Conservation (phyloP, 1,140 invertebrate species). For the Drosophila sulfurigaster region DNA sequence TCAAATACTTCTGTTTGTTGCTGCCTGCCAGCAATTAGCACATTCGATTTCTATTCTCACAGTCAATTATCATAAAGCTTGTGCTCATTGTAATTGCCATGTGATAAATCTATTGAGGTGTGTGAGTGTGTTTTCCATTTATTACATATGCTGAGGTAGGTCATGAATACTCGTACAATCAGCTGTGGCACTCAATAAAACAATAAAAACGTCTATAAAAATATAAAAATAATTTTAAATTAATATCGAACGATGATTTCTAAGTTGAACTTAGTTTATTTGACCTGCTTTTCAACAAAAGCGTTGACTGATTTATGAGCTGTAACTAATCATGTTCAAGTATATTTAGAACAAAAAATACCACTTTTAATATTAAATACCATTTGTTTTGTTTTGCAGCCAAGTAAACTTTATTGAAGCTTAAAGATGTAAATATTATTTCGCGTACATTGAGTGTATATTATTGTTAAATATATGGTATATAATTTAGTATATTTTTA, state of each 20-base stretch:
- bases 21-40: slow-evolving; percentile 63
- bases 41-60: slow-evolving; percentile 68
- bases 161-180: slow-evolving; percentile 56
- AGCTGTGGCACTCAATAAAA: slow-evolving; percentile 45
- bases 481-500: too few relatives aligned
- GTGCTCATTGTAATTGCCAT: slow-evolving; percentile 63
- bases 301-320: background rate
- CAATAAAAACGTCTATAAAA: slow-evolving; percentile 29
- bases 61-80: slow-evolving; percentile 77
- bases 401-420: slow-evolving; percentile 59
- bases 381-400: slow-evolving; percentile 13
- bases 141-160: slow-evolving; percentile 67
- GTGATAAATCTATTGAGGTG: slow-evolving; percentile 67
- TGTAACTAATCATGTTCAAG: background rate
- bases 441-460: slow-evolving; percentile 11
- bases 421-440: slow-evolving; percentile 6
- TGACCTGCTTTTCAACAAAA: slow-evolving; percentile 1
- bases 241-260: background rate
- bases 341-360: background rate
- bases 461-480: slow-evolving; percentile 26
- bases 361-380: slow-evolving; percentile 24
- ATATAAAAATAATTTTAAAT: slow-evolving; percentile 10
- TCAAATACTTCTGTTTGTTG: slow-evolving; percentile 26
- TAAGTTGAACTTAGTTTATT: background rate
- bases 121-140: slow-evolving; percentile 29